A percentile compares a stretch with the other conserved stretches of the same genome.
Conservation (phyloP, 2,797 vertebrate species). For the Myioborus melanocephalus region DNA sequence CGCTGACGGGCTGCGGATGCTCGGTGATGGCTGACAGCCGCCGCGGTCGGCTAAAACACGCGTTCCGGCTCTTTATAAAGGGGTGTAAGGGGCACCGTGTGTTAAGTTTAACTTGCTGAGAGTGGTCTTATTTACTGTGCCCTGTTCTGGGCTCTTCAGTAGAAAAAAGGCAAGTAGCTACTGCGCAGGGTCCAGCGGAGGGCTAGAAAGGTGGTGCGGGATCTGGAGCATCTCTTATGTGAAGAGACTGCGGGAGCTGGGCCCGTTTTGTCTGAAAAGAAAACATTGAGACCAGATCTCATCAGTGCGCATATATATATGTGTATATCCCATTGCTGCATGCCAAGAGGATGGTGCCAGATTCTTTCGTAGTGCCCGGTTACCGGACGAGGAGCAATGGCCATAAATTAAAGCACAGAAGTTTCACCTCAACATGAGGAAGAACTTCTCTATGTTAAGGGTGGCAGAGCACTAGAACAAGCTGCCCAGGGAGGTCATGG, state of each 20-base stretch:
- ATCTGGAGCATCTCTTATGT: not conserved
- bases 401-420: not conserved
- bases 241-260: not conserved
- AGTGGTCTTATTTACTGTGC: not conserved
- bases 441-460: not conserved
- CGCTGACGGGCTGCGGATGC: not conserved
- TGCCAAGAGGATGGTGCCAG: not conserved
- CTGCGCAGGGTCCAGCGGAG: not conserved
- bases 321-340: rapidly evolving
- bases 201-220: rapidly evolving
- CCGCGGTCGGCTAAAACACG: too few relatives aligned
- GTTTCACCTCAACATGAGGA: not conserved
- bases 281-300: not conserved
- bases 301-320: not conserved
- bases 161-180: not conserved
- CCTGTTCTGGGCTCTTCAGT: not conserved
- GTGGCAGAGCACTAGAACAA: not conserved
- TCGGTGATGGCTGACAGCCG: not conserved
- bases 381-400: not conserved
- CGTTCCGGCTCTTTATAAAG: rapidly evolving
- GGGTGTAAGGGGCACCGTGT: not conserved
- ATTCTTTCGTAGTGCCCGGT: not conserved
- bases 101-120: rapidly evolving
- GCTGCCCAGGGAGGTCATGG: not conserved
- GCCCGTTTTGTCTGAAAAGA: not conserved